Conservation (phyloP, 2,888 invertebrate species). For the Andrena fulva region DNA sequence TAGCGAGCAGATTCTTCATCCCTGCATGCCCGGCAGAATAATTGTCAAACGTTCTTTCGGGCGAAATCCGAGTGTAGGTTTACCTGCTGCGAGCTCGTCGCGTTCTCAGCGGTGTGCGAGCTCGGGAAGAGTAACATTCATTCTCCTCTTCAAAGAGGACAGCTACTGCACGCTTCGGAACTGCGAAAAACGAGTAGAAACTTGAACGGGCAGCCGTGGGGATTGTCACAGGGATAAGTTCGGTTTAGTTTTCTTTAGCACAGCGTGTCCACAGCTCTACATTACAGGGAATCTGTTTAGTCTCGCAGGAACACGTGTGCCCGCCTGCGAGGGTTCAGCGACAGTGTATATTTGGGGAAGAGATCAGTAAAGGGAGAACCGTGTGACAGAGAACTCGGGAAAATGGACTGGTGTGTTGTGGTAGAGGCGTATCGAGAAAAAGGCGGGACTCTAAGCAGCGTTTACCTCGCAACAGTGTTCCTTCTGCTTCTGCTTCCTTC, state of each 20-base stretch:
- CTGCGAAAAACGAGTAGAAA: too few species aligned
- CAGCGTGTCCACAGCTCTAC: not conserved
- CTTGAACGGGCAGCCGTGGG: too few species aligned
- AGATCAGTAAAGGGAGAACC: constrained; percentile 12
- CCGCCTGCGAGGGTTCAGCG: not conserved
- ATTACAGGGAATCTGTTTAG: constrained; percentile 5
- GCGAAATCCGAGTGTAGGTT: not conserved
- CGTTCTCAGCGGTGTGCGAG: not conserved
- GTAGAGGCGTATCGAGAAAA: not conserved
- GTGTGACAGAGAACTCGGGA: not conserved
- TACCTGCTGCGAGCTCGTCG: not conserved
- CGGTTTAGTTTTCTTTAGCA: constrained; percentile 4
- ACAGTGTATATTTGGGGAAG: constrained; percentile 2
- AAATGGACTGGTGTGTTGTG: not conserved
- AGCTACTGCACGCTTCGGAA: too few species aligned
- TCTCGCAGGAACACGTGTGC: constrained; percentile 9
- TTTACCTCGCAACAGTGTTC: not conserved
- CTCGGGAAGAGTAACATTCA: too few species aligned
- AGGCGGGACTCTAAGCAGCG: not conserved
- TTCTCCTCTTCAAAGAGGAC: too few species aligned
- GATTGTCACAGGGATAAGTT: not conserved
- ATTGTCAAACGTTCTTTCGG: not conserved
- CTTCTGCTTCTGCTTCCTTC: not conserved
- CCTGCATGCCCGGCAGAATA: not conserved
- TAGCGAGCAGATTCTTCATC: not conserved